Base-by-base conservation (phyloP, 2,113 vertebrate genomes). In the Ammodytes dubius region DNA sequence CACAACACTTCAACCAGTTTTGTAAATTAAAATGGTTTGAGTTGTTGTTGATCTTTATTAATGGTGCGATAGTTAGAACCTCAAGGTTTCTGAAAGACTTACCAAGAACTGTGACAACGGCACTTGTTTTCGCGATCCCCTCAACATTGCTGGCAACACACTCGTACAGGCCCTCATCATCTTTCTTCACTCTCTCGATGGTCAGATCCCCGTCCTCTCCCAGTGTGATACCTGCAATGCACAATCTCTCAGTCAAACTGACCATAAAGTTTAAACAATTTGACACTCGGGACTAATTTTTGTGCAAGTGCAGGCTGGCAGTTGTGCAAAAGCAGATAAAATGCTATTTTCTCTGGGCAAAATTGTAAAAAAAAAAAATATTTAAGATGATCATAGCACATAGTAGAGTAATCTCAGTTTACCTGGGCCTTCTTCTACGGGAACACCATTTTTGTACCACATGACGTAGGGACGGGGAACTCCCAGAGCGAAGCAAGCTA, bases 141-240 rank as follows among this genome's bases (percentile, higher is more conserved):
- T 95, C 86, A 3, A 87, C 90, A 0, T 98, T 99, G 57, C 77
- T 91, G 3, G 97, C 97, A 5, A 15, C 68, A 81, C 97, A 99
- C 87, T 97, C 94, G 0, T 99, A 99, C 42, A 95, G 82, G 27
- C 97, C 97, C 82, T 97, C 97, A 0, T 98, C 97, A 0, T 98
- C 97, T 87, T 97, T 97, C 87, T 97, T 97, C 81, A 98, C 95
- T 81, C 97, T 91, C 70, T 97, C 96, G 3, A 97, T 97, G 73
- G 94, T 94, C 88, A 98, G 91, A 12, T 85, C 86, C 0, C 96
- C 96, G 4, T 96, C 93, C 10, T 93, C 89, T 77, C 91, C 93
- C 73, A 96, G 79, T 19, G 94, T 95, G 85, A 98, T 96, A 47
- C 97, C 97, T 98, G 94, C 3, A 82, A 80, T 52, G 84, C 15